Base-by-base conservation (phyloP, 2,888 invertebrate species). In the Odontothrips loti region DNA sequence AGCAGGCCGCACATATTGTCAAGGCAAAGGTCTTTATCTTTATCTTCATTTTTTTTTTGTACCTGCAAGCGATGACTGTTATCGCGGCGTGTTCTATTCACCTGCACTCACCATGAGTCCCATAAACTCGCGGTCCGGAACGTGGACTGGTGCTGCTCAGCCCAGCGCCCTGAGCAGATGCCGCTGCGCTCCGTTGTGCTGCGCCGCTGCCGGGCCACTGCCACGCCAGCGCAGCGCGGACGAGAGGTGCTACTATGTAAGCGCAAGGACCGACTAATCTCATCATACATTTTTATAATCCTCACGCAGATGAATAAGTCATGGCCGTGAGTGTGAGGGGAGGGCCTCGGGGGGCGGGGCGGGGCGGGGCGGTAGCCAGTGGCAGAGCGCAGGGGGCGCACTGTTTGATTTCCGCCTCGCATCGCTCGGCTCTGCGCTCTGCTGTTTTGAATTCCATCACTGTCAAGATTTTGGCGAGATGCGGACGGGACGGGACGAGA, bases 241-340 rank as follows among this genome's bases (percentile, higher is more conserved):
- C n/a, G 68, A 9, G 68, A 23, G 23, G 23, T 23, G 68, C n/a
- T n/a, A 11, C n/a, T n/a, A 11, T 75, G 68, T 23, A 75, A 75
- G 68, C 68, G 68, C 68, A 27, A 27, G 68, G 27, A 75, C 68
- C 68, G 68, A 75, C 68, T 75, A 75, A 75, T 75, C 68, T 12
- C 23, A 75, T 75, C 68, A 75, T 75, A 27, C 68, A 75, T 75
- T 75, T 75, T 75, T 75, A 75, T 75, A 75, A 75, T 75, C 68
- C 68, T 1, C 68, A 4, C 12, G 23, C 23, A 27, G 68, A 75
- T 75, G 68, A 75, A 75, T 75, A 75, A 75, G 68, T 23, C 68
- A 75, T 75, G 17, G 68, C 68, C 68, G 23, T 27, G 68, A 23
- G 63, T 23, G 51, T 17, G 51, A 63, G 63, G n/a, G 68, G 68